These are phyloP conservation scores for Graphium colonna DNA, from an alignment of 2,888 invertebrate genomes.

Conservation along the genomic window DNA sequence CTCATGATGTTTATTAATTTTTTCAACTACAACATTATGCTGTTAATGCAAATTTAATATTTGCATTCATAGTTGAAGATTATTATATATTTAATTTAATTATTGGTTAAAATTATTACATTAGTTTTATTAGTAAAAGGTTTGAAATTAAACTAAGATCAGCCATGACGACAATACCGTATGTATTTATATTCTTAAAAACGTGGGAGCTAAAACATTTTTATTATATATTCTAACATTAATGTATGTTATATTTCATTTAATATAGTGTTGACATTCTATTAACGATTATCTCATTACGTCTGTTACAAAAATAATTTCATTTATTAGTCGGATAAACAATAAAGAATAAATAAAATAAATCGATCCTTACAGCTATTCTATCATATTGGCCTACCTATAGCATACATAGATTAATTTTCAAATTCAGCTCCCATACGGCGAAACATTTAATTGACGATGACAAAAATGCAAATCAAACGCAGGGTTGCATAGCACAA, in stretches of 20 bases:
- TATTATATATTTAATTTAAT: too few species aligned
- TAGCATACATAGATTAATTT: constrained; percentile 19
- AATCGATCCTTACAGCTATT: constrained; percentile 38
- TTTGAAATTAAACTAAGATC: constrained; percentile 28
- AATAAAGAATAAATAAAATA: too few species aligned
- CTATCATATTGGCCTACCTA: constrained; percentile 34
- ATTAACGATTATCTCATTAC: constrained; percentile 40
- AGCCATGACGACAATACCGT: constrained; percentile 54
- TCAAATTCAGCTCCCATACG: constrained; percentile 9
- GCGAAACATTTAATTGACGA: constrained; percentile 19
- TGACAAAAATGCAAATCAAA: constrained; percentile 6
- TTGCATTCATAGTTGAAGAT: too few species aligned
- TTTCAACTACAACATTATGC: too few species aligned
- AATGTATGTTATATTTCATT: constrained; percentile 40
- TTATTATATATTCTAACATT: constrained; percentile 59
- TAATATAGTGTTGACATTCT: constrained; percentile 51
- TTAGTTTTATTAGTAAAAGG: too few species aligned
- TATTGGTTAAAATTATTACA: too few species aligned
- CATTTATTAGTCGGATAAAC: constrained; percentile 46
- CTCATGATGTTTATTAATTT: too few species aligned
- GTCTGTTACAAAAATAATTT: constrained; percentile 71
- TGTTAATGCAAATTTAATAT: too few species aligned
- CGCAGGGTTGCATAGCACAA: neutral
- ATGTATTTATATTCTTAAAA: constrained; percentile 70
- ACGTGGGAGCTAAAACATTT: constrained; percentile 72